A percentile compares a stretch with the other conserved stretches of the same genome.
These are phyloP conservation scores for Philypnodon macrostomus DNA, from an alignment of 2,797 vertebrate genomes.

Conservation along the genomic window DNA sequence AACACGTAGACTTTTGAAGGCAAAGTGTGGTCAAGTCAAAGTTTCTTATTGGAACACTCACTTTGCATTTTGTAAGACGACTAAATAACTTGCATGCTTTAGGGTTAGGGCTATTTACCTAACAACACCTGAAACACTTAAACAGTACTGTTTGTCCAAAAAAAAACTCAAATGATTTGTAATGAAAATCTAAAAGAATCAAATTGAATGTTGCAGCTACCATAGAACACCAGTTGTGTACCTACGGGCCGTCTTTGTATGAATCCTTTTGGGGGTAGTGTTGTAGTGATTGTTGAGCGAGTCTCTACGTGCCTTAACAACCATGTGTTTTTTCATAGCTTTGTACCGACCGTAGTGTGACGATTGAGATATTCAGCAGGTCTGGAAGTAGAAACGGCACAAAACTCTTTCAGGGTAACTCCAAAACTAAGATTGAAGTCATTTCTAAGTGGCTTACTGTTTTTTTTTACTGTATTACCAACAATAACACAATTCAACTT, in stretches of 20 bases:
- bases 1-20: no score
- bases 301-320: conserved; percentile 71
- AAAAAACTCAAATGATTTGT: no score
- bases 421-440: no score
- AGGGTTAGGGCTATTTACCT: no score
- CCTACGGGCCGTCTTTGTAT: conserved; percentile 48
- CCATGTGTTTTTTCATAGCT: conserved; percentile 75
- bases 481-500: not conserved
- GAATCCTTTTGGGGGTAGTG: conserved; percentile 57
- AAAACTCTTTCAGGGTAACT: conserved; percentile 56
- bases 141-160: no score
- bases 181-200: no score
- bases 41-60: no score
- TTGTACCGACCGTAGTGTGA: conserved; percentile 71
- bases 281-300: conserved; percentile 68
- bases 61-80: no score
- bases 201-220: conserved; percentile 18
- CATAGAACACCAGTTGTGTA: not conserved
- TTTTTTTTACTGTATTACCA: not conserved
- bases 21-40: no score
- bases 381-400: conserved; percentile 74
- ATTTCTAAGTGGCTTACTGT: no score
- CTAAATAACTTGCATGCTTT: no score
- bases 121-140: no score
- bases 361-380: conserved; percentile 77